These are phyloP conservation scores for Bellardia pandia DNA, from an alignment of 2,888 invertebrate species.

Conservation along the genomic window DNA sequence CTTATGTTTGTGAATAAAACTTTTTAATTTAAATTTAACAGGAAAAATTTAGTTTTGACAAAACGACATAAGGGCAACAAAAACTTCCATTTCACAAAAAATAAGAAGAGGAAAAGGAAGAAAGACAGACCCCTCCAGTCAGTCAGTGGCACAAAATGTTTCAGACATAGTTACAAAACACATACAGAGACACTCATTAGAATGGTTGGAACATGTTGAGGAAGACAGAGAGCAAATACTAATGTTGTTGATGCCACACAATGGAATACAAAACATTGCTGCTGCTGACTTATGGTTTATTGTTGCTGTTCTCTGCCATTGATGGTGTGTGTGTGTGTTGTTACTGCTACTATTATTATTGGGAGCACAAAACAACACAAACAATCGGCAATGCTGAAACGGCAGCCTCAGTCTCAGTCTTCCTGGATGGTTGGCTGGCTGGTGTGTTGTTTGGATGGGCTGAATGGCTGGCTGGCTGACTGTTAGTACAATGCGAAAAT, in stretches of 20 bases:
- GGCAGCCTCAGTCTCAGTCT: slow-evolving; percentile 54
- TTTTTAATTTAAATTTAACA: slow-evolving; percentile 45
- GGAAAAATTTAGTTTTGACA: slow-evolving; percentile 45
- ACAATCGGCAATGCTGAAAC: slow-evolving; percentile 63
- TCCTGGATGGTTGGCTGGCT: slow-evolving; percentile 62
- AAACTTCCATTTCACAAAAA: slow-evolving; percentile 32
- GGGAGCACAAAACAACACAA: slow-evolving; percentile 60
- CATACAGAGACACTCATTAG: slow-evolving; percentile 43
- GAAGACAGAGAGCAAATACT: slow-evolving; percentile 67
- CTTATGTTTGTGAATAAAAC: slow-evolving; percentile 8
- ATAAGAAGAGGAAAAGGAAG: too few species aligned
- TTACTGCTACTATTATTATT: slow-evolving; percentile 62
- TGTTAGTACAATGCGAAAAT: slow-evolving; percentile 64
- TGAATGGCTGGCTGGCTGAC: slow-evolving; percentile 35
- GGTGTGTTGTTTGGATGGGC: slow-evolving; percentile 14
- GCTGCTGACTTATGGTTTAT: slow-evolving; percentile 67
- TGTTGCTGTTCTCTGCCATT: slow-evolving; percentile 59
- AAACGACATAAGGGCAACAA: background rate
- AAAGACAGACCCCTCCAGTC: slow-evolving; percentile 35
- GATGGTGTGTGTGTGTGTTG: slow-evolving; percentile 41
- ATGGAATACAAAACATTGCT: slow-evolving; percentile 56
- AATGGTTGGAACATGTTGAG: slow-evolving; percentile 52
- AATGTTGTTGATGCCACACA: slow-evolving; percentile 65
- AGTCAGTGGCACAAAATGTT: slow-evolving; percentile 57
- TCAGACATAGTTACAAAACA: slow-evolving; percentile 17